Evolutionary conservation across 1,140 invertebrate genomes (phyloP), one percentile per base, ranked within the genome.

Genomic region (Venustaconcha ellipsiformis): DNA sequence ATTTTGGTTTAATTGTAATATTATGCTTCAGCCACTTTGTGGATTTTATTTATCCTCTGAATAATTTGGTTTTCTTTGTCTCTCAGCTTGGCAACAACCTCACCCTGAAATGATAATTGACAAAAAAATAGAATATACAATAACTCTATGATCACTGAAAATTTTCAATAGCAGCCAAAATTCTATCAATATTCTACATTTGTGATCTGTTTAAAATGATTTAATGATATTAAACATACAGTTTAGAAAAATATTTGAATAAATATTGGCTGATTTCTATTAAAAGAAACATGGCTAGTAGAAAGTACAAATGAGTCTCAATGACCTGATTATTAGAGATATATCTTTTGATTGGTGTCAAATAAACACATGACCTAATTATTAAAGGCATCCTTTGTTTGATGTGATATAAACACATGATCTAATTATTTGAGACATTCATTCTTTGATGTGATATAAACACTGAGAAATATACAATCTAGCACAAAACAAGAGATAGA

Each of bases 41-140:
- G 85, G 59, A 89, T 82, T 82, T 88, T 89, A 74, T 88, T 89
- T 65, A 89, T 89, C 67, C 80, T 78, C 15, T 79, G 76, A n/a
- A 89, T 81, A 15, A 87, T 73, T 60, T 78, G 76, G 57, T 82
- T 85, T 78, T 89, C 87, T 73, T 84, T 87, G 58, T 86, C 84
- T 78, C 82, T 76, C 17, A 89, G 75, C 78, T 88, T 89, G 20
- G 71, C 58, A 14, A 83, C 86, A n/a, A 89, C 72, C 37, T 87
- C 86, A 69, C 70, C 77, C 88, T 89, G 83, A 70, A 84, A 84
- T 57, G 81, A 70, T 1, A 71, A 69, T n/a, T 67, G 72, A 55
- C 57, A 55, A 57, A 70, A n/a, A 63, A n/a, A 67, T 62, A 5
- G 23, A 15, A 68, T 55, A 12, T 20, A 70, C 58, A 57, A 18